phyloP scores from a whole-genome alignment of 1,140 invertebrate genomes.

The Pteromalus puparum region DNA sequence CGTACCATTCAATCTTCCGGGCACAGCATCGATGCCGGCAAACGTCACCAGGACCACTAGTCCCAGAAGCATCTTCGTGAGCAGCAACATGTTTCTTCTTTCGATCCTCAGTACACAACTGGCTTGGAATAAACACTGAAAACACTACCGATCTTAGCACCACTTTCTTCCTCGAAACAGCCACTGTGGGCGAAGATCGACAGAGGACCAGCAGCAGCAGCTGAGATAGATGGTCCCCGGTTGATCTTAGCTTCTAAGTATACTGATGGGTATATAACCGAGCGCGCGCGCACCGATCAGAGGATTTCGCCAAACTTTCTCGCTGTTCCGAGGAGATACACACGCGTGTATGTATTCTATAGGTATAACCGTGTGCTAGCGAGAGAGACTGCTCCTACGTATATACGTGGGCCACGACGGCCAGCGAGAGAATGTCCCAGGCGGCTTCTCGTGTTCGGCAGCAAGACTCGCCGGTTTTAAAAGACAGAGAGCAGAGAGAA shows the following conservation, averaged over 20 bases:
- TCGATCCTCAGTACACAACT: too few species aligned
- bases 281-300: too few species aligned
- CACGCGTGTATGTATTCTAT: too few species aligned
- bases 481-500: slow-evolving; percentile 11
- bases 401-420: slow-evolving; percentile 14
- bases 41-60: not conserved
- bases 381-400: not conserved
- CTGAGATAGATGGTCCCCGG: too few species aligned
- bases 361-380: not conserved
- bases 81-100: not conserved
- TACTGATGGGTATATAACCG: too few species aligned
- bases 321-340: not conserved
- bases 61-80: not conserved
- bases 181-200: too few species aligned
- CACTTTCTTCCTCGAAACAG: too few species aligned
- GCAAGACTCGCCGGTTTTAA: not conserved
- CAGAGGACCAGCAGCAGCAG: too few species aligned
- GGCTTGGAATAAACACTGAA: too few species aligned
- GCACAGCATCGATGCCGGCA: slow-evolving; percentile 20
- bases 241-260: too few species aligned
- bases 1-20: slow-evolving; percentile 44
- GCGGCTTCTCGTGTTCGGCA: not conserved
- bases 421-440: slow-evolving; percentile 40
- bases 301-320: not conserved
- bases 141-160: too few species aligned